Base-by-base conservation (phyloP, 2,888 invertebrate species). In the Saturnia pavonia region DNA sequence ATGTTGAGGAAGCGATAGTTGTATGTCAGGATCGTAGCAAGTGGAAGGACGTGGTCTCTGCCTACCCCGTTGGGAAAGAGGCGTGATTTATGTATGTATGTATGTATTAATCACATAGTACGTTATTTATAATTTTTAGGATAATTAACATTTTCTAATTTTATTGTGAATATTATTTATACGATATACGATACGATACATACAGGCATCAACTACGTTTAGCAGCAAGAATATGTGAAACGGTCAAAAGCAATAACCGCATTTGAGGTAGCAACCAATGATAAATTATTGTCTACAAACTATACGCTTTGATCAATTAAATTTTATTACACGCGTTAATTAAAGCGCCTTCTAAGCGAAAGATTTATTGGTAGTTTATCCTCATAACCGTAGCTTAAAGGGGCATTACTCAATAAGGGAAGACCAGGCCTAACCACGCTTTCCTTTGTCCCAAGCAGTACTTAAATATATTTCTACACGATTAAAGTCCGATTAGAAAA, bases 341-440 rank as follows among this genome's bases (percentile, higher is more conserved):
- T 90, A 92, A 92, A 91, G 85, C 88, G 86, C 82, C 82, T 85
- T 83, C 86, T 86, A 88, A 92, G 89, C 89, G 91, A 90, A 91
- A 91, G 92, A 93, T 92, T 93, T 92, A 93, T 92, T 86, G 88
- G 83, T 88, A 92, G 92, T 91, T 92, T 91, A 92, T 91, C 90
- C 89, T 90, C 90, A 91, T 91, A 92, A 91, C 90, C 85, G 89
- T 84, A 85, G 91, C 88, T 90, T 89, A 88, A 83, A 86, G 84
- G 78, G 87, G 86, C 85, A 89, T 90, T 88, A 85, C 85, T 86
- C 86, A 89, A 89, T 89, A 84, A 69, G 68, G 67, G 71, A 79
- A 78, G 78, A 76, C 78, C 78, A 77, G 80, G 78, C 83, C 79
- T 78, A 77, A 76, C 78, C 78, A 76, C 80, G 78, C 83, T 82